Evolutionary conservation across 64 coral and sea anemone genomes (phyloP).

Genomic region (Stichodactyla helianthus): DNA sequence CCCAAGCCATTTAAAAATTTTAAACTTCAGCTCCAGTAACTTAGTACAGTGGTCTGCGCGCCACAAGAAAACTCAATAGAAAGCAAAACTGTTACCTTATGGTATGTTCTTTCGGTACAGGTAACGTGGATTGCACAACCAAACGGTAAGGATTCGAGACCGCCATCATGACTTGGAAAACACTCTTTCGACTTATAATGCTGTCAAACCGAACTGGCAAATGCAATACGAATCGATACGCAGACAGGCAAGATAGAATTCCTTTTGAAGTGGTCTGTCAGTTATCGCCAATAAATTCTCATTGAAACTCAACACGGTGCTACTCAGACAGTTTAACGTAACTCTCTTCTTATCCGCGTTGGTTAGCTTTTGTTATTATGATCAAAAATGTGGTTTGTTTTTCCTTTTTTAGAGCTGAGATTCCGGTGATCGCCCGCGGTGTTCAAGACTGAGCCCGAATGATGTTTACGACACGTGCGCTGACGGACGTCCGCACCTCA

Average conservation of each 20-base stretch:
- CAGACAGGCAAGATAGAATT: neutral
- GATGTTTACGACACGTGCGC: neutral
- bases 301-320: neutral
- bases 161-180: neutral
- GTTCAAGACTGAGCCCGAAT: neutral
- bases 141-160: neutral
- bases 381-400: neutral
- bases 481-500: neutral
- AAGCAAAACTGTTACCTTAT: neutral
- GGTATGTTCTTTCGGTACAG: neutral
- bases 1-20: neutral
- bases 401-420: neutral
- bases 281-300: neutral
- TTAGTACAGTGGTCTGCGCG: neutral
- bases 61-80: neutral
- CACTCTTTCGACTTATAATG: neutral
- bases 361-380: neutral
- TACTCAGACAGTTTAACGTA: neutral
- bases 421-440: neutral
- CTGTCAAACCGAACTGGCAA: neutral
- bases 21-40: neutral
- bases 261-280: neutral
- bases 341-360: conserved; percentile 3
- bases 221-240: neutral
- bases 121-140: neutral